Evolutionary conservation across 92 coral and sea anemone genomes (phyloP), one percentile per base, ranked within the genome.

Genomic region (Galaxea fascicularis): DNA sequence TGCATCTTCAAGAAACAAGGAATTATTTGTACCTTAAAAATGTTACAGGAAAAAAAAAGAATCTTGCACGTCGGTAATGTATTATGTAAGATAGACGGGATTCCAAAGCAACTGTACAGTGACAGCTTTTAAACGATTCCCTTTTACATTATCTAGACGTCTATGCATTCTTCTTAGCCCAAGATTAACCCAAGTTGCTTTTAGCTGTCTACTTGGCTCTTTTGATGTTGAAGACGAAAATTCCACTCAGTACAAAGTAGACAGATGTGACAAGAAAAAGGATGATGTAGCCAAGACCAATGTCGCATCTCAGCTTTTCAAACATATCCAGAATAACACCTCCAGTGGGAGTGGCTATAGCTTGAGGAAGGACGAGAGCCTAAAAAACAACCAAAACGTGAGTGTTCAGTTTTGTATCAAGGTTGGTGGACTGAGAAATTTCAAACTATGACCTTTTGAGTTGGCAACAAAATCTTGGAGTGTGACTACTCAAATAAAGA

Each of bases 281-380:
- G 31, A 97, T 97, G 87, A 97, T 97, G 80, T 97, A 97, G 13
- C 99, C 99, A 4, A 97, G 95, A 28, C 99, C 99, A 70, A 97
- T 97, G 29, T 93, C 98, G 72, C 99, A 97, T 77, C 96, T 82
- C 83, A 93, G 91, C 74, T 79, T 91, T 69, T 97, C 99, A 94
- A 97, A 97, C 67, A 93, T 89, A 78, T 97, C 99, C 31, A 97
- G 31, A 25, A 97, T 94, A 5, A 97, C 88, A 21, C 99, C 99
- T 28, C 99, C 99, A 16, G 92, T 91, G 4, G 99, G 99, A 4
- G 99, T 97, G 52, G 99, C 99, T 66, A 97, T 91, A 24, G 98
- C 99, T 97, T 97, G 99, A 15, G 99, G 99, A 27, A 97, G 87
- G 24, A 97, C 99, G 46, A 97, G 98, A 29, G 99, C 99, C 95